Percentiles rank a stretch among this genome's conserved stretches.
These are phyloP conservation scores for Linhomoeus sp. DNA, from an alignment of 2,888 invertebrate genomes.

Conservation along the genomic window DNA sequence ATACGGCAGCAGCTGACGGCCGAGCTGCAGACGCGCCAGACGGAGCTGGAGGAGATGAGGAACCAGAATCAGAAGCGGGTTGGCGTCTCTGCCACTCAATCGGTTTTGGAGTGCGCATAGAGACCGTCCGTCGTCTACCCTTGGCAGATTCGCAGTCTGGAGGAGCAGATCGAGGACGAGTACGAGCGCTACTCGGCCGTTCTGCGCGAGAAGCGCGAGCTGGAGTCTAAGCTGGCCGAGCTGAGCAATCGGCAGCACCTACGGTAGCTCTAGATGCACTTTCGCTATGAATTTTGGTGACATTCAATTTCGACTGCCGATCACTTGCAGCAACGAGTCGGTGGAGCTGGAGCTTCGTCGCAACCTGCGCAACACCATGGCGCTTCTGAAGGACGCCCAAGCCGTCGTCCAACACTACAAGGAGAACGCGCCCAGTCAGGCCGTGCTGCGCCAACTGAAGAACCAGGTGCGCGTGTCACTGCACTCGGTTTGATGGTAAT, in stretches of 20 bases:
- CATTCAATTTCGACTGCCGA: too few species aligned
- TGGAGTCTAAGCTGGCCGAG: slow-evolving; percentile 41
- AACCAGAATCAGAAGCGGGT: slow-evolving; percentile 75
- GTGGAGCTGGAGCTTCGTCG: slow-evolving; percentile 42
- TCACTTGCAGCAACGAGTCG: slow-evolving; percentile 24
- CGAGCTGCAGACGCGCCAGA: slow-evolving; percentile 70
- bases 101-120: too few species aligned
- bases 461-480: slow-evolving; percentile 43
- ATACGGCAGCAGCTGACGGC: slow-evolving; percentile 69
- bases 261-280: too few species aligned
- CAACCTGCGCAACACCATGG: slow-evolving; percentile 70
- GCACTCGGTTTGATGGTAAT: background rate
- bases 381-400: slow-evolving; percentile 70
- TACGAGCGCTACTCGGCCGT: slow-evolving; percentile 65
- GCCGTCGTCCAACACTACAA: slow-evolving; percentile 69
- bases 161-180: slow-evolving; percentile 73
- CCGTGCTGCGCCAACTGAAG: slow-evolving; percentile 50
- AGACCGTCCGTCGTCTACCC: too few species aligned
- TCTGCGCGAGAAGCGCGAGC: slow-evolving; percentile 59
- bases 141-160: slow-evolving; percentile 50
- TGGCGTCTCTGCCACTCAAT: too few species aligned
- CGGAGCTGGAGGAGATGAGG: slow-evolving; percentile 74
- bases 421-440: slow-evolving; percentile 52
- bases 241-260: too few species aligned
- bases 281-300: too few species aligned